Conservation (phyloP, 2,888 invertebrate genomes). For the Diaprepes abbreviatus region DNA sequence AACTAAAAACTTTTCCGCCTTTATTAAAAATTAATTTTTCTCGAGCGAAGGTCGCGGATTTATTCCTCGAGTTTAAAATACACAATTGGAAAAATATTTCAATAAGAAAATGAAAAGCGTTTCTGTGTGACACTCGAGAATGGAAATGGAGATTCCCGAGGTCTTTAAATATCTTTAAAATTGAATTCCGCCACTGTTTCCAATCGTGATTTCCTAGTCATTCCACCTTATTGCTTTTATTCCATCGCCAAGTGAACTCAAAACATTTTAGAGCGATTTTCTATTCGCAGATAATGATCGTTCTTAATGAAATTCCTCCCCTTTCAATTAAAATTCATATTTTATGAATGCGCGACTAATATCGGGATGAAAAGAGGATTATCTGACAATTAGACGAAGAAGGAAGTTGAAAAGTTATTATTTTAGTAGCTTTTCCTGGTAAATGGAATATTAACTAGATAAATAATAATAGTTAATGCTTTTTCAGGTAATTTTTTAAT, state of each 20-base stretch:
- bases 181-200: slow-evolving; percentile 38
- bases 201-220: slow-evolving; percentile 17
- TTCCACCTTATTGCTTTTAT: slow-evolving; percentile 31
- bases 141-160: slow-evolving; percentile 8
- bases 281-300: slow-evolving; percentile 50
- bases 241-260: slow-evolving; percentile 33
- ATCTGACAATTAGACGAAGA: slow-evolving; percentile 40
- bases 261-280: slow-evolving; percentile 45
- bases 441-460: background rate
- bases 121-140: slow-evolving; percentile 8
- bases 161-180: slow-evolving; percentile 28
- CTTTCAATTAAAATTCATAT: slow-evolving; percentile 54
- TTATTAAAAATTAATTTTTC: background rate
- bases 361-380: slow-evolving; percentile 31
- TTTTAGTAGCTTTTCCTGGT: slow-evolving; percentile 15
- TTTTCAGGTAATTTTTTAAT: too few relatives aligned
- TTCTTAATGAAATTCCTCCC: slow-evolving; percentile 52
- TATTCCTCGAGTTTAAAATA: background rate
- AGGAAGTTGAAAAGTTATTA: slow-evolving; percentile 30
- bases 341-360: slow-evolving; percentile 46
- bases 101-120: slow-evolving; percentile 14
- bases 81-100: slow-evolving; percentile 11
- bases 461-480: background rate
- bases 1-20: background rate
- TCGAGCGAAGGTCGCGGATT: background rate